Percentiles rank a stretch among this genome's conserved stretches.
These are phyloP conservation scores for Trypoxylon attenuatum DNA, from an alignment of 2,888 invertebrate genomes.

Conservation along the genomic window DNA sequence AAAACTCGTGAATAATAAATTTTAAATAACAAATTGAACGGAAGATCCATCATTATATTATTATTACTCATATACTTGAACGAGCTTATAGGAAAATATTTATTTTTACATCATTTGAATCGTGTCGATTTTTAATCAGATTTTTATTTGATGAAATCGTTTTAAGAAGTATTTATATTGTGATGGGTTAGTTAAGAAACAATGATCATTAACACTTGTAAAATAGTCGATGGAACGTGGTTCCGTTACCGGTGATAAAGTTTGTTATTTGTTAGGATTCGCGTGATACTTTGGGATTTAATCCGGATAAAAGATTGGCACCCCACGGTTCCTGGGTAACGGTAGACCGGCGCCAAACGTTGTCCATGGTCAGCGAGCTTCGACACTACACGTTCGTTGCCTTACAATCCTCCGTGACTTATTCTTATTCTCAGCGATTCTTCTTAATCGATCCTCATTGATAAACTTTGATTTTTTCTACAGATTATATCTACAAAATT, in stretches of 20 bases:
- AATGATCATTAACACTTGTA: too few relatives aligned
- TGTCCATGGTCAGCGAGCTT: constrained; percentile 44
- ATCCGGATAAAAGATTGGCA: constrained; percentile 47
- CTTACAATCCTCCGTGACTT: constrained; percentile 34
- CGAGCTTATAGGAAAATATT: too few relatives aligned
- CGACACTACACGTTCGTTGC: constrained; percentile 22
- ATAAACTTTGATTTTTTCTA: neutral
- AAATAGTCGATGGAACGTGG: neutral
- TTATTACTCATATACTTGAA: too few relatives aligned
- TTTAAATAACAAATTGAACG: too few relatives aligned
- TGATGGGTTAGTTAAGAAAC: neutral
- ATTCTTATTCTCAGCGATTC: constrained; percentile 15
- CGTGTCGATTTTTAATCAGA: neutral
- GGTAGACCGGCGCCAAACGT: constrained; percentile 39
- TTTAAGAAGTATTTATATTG: neutral
- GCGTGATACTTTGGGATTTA: constrained; percentile 40
- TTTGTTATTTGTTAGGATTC: constrained; percentile 23
- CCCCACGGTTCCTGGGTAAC: constrained; percentile 33
- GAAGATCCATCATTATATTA: too few relatives aligned
- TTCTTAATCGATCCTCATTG: neutral
- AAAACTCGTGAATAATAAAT: too few relatives aligned
- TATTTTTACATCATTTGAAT: neutral
- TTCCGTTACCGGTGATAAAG: too few relatives aligned
- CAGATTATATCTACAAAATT: too few relatives aligned
- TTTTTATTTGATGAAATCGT: neutral